Conservation (phyloP, 2,888 invertebrate genomes). For the Chaetogeoica ovagalla region DNA sequence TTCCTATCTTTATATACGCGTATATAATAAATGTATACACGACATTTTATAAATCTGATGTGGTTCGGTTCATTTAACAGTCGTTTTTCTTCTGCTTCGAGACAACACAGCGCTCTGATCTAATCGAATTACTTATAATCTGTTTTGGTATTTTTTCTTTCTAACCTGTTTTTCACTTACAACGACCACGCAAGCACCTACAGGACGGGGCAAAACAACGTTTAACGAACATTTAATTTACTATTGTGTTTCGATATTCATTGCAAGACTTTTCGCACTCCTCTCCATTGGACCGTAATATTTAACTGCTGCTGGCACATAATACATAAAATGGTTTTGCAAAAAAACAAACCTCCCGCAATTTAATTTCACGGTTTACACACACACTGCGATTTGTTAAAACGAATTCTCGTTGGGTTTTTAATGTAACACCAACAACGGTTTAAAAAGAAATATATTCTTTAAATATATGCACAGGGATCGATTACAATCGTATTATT, state of each 20-base stretch:
- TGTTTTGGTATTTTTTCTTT: neutral
- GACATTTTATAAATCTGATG: constrained; percentile 18
- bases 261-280: neutral
- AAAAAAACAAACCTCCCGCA: neutral
- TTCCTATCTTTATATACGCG: neutral
- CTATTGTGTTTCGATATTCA: neutral
- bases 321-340: too few relatives aligned
- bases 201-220: neutral
- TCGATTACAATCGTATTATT: too few relatives aligned
- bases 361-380: constrained; percentile 15
- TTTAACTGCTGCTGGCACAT: neutral
- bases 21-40: neutral
- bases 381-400: neutral
- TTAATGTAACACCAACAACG: too few relatives aligned
- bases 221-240: constrained; percentile 11
- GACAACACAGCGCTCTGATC: constrained; percentile 6
- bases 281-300: neutral
- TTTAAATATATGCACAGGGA: too few relatives aligned
- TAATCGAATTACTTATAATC: constrained; percentile 25
- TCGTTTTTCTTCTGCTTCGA: constrained; percentile 18
- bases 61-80: constrained; percentile 34
- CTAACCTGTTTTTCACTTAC: constrained; percentile 3
- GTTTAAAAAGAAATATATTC: too few relatives aligned
- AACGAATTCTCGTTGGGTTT: neutral
- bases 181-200: neutral